Evolutionary conservation across 2,888 invertebrate species (phyloP), one percentile per base, ranked within the genome.

Genomic region (Sisyra terminalis): DNA sequence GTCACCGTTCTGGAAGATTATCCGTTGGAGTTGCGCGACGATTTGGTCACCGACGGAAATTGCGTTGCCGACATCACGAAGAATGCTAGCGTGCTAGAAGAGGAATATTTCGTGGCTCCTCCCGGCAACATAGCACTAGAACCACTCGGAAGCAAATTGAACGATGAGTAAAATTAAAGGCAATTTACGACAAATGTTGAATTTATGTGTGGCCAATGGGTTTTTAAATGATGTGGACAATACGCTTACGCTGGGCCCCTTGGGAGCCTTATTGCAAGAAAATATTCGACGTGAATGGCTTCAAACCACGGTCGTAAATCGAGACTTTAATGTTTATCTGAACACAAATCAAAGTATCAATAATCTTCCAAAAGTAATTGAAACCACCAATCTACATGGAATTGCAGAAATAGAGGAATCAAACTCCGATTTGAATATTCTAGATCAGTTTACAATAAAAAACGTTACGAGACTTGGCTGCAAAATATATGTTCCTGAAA

Each of bases 61-160:
- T 74, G 73, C 52, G 70, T 74, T 42, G 66, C 73, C 17, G 73
- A 78, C 42, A 70, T 93, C 46, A 58, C 92, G 44, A 68, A 64
- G 47, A 87, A 89, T 70, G 84, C 92, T 2, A 54, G 66, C 30
- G 50, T 80, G 42, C 70, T 70, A 10, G 86, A 89, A 55, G 93
- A 93, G 58, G 87, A 88, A 52, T 93, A 90, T 59, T 93, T 89
- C 67, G 80, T 92, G 10, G 83, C 86, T 24, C 93, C 93, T 7
- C 82, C 82, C 11, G 89, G 90, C 50, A 86, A 87, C 58, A 81
- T 85, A 52, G 81, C 84, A 5, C 7, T 24, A 7, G 24, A 24
- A 7, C 24, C 24, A 24, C 24, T 24, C 7, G 24, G 24, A 24
- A 24, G 24, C 7, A 24, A 24, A 24, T 7, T 5, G 5, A 24